Percentiles rank a stretch among this genome's conserved stretches.
These are phyloP conservation scores for Amniataba percoides DNA, from an alignment of 2,797 vertebrate species.

Conservation along the genomic window DNA sequence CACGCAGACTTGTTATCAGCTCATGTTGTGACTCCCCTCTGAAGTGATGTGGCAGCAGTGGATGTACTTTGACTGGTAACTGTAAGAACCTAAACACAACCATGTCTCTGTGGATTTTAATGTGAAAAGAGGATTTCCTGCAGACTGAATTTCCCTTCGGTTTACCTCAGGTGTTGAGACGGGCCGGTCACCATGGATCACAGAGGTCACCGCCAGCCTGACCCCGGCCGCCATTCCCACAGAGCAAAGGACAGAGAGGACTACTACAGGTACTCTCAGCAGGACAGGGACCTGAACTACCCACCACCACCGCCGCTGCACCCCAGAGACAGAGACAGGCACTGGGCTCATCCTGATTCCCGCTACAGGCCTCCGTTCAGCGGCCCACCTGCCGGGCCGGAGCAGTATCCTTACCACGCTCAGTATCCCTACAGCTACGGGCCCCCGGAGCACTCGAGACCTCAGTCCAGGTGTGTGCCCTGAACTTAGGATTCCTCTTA, in stretches of 20 bases:
- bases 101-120: background rate
- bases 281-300: conserved; percentile 56
- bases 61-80: conserved; percentile 76
- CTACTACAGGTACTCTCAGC: conserved; percentile 54
- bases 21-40: conserved; percentile 45
- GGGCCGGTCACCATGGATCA: conserved; percentile 73
- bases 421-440: conserved; percentile 61
- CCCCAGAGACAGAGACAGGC: conserved; percentile 64
- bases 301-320: conserved; percentile 31
- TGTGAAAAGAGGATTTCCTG: background rate
- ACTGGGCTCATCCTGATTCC: conserved; percentile 65
- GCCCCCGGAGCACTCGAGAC: conserved; percentile 56
- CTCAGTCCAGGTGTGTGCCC: conserved; percentile 77
- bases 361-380: conserved; percentile 50
- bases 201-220: conserved; percentile 62
- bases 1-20: conserved; percentile 64
- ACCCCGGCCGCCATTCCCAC: conserved; percentile 48
- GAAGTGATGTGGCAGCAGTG: conserved; percentile 80
- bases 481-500: background rate
- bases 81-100: conserved; percentile 41
- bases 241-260: conserved; percentile 68
- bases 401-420: conserved; percentile 56
- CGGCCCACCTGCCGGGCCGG: conserved; percentile 58
- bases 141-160: background rate
- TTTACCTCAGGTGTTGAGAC: background rate